Base-by-base conservation (phyloP, 2,888 invertebrate genomes). In the Macrophya annulata region DNA sequence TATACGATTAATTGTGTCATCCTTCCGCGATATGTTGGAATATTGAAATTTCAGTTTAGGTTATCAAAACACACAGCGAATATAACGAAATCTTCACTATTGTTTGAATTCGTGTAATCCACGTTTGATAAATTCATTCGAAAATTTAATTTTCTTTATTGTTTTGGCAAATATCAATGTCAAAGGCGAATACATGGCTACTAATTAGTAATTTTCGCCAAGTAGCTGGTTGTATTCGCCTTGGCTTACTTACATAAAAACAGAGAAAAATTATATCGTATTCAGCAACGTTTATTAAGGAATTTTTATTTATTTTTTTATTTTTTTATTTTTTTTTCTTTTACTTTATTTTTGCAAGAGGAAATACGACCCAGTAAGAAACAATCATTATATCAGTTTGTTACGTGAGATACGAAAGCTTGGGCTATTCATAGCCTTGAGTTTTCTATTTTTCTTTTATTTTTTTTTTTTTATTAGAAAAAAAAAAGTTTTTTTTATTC, bases 161-260 rank as follows among this genome's bases (percentile, higher is more conserved):
- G 1, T 31, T 31, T 31, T 48, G 3, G 48, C 48, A 4, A 62
- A 62, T 62, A 0, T 21, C 21, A 68, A 68, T 37, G 12, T 4
- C 68, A 37, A 15, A 17, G 15, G 31, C 5, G 4, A 17, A 68
- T 2, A 25, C 31, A 25, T 15, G 12, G 5, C 8, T 12, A 37
- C 15, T 68, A 31, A 68, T 68, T 68, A 37, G 68, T 21, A 10
- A 31, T 62, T 21, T 62, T 31, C 62, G 12, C 25, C 3, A 10
- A 62, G 48, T 62, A 62, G 31, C 31, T 3, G n/a, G n/a, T 55
- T 55, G 15, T 17, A 68, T 37, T 68, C 68, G 68, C 68, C 68
- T 68, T 68, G 68, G 68, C 68, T 68, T 37, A 68, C 68, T 68
- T 68, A 68, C 31, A 68, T 5, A 37, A 6, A 25, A 68, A 68